phyloP scores from a whole-genome alignment of 2,113 vertebrate genomes.

The Phaethornis superciliosus region DNA sequence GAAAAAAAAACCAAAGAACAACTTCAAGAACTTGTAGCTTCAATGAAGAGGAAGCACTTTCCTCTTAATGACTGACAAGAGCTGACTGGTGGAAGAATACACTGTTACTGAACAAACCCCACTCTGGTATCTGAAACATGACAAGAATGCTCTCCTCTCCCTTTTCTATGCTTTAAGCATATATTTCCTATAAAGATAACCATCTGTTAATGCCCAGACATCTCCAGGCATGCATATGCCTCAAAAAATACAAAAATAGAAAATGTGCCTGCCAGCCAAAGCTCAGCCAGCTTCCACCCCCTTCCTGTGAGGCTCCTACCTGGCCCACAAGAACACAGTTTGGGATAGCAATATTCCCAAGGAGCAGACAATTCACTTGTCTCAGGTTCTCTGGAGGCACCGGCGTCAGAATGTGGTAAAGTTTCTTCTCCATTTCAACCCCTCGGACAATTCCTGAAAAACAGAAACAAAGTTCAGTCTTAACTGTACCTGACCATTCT shows the following conservation, averaged over 20 bases:
- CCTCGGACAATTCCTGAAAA: conserved; percentile 90
- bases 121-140: background rate
- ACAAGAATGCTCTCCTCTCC: background rate
- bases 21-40: accelerated
- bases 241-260: background rate
- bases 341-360: conserved; percentile 85
- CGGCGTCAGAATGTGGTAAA: conserved; percentile 88
- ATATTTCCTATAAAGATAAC: background rate
- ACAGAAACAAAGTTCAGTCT: background rate
- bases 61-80: no score
- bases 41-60: accelerated
- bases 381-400: conserved; percentile 81
- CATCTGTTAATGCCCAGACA: background rate
- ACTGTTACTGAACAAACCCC: background rate
- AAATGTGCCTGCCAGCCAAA: background rate
- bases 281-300: background rate
- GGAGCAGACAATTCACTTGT: conserved; percentile 89
- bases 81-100: background rate
- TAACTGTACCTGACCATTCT: accelerated
- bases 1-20: background rate
- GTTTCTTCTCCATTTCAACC: conserved; percentile 84
- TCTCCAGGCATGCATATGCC: background rate
- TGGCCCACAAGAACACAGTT: conserved; percentile 84
- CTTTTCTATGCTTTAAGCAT: background rate
- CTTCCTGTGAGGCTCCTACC: conserved; percentile 67